Evolutionary conservation across 1,140 invertebrate genomes (phyloP).

Genomic region (Sycobia sp.): DNA sequence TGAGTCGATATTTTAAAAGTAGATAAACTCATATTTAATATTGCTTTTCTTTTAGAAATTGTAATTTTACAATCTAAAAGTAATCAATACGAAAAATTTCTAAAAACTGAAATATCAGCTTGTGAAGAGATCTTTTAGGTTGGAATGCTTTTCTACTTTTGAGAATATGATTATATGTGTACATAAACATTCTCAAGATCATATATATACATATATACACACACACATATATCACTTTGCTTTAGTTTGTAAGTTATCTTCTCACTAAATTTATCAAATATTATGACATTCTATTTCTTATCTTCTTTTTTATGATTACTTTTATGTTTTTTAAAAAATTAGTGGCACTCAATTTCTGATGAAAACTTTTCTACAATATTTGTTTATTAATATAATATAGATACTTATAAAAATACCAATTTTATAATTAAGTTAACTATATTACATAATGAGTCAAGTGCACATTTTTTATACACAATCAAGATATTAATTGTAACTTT

Average conservation of each 20-base stretch:
- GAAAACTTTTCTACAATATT: neutral
- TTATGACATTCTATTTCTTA: neutral
- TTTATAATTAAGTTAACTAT: neutral
- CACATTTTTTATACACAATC: too few species aligned
- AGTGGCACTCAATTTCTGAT: neutral
- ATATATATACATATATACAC: neutral
- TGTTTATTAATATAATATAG: neutral
- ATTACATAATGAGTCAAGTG: too few species aligned
- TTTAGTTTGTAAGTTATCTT: too few species aligned
- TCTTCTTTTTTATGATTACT: neutral
- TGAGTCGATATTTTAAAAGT: conserved; percentile 59
- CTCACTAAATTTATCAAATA: conserved; percentile 4
- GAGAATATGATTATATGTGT: neutral
- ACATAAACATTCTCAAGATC: neutral
- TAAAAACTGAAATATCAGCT: neutral
- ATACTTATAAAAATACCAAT: neutral
- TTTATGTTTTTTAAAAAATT: neutral
- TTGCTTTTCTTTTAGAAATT: neutral
- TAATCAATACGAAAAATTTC: neutral
- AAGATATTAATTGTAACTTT: too few species aligned
- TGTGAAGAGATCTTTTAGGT: conserved; percentile 8
- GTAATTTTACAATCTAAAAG: neutral
- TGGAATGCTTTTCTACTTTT: conserved; percentile 20
- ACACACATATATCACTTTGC: neutral
- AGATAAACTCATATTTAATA: conserved; percentile 18